phyloP scores from a whole-genome alignment of 2,888 invertebrate genomes.

The Drosophila incognita region DNA sequence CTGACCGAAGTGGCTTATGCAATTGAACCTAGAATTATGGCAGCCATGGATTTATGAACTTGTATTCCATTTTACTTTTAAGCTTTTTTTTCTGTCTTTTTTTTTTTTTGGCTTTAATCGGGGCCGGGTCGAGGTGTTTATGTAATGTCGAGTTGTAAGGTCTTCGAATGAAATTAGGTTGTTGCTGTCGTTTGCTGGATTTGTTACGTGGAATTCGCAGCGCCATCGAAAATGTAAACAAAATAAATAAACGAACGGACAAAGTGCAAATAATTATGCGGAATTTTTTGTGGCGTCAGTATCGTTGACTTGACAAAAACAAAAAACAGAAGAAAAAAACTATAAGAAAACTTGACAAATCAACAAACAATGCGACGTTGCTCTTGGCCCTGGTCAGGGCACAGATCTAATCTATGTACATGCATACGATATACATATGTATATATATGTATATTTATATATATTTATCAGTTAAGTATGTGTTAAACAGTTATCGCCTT shows the following conservation, averaged over 20 bases:
- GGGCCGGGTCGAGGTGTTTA: slow-evolving; percentile 35
- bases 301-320: slow-evolving; percentile 43
- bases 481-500: neutral
- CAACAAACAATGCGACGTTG: slow-evolving; percentile 11
- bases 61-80: neutral
- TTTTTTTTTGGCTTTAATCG: slow-evolving; percentile 17
- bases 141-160: slow-evolving; percentile 35
- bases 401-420: slow-evolving; percentile 28
- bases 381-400: slow-evolving; percentile 47
- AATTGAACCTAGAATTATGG: slow-evolving; percentile 56
- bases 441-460: neutral
- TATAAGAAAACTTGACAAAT: neutral
- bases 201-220: slow-evolving; percentile 59
- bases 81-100: neutral
- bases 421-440: neutral
- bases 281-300: slow-evolving; percentile 44
- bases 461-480: neutral
- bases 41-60: slow-evolving; percentile 28
- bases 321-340: neutral
- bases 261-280: slow-evolving; percentile 62
- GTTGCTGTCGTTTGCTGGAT: slow-evolving; percentile 30
- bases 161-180: slow-evolving; percentile 19
- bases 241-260: slow-evolving; percentile 32
- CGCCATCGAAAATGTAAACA: slow-evolving; percentile 51
- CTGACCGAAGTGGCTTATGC: slow-evolving; percentile 54